Conservation (phyloP, 2,113 vertebrate species). For the Carassius auratus region DNA sequence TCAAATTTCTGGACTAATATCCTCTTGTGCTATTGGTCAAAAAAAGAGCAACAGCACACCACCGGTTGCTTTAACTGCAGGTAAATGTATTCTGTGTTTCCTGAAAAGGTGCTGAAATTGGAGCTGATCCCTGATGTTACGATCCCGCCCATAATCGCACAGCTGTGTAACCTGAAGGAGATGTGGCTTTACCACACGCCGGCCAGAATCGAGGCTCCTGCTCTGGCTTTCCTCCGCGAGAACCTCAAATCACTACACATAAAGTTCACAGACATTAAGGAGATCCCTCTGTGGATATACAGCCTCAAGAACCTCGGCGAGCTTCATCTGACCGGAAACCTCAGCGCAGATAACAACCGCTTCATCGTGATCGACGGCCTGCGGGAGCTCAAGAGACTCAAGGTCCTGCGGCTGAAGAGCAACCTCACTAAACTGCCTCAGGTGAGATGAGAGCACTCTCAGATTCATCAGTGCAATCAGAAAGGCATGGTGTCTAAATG, state of each 20-base stretch:
- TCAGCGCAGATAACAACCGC: slow-evolving; percentile 94
- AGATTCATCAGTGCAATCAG: neutral
- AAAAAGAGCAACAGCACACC: neutral
- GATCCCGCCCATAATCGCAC: slow-evolving; percentile 96
- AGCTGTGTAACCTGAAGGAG: slow-evolving; percentile 90
- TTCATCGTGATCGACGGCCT: slow-evolving; percentile 95
- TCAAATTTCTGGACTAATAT: neutral
- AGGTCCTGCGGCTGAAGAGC: slow-evolving; percentile 93
- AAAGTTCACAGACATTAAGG: slow-evolving; percentile 98
- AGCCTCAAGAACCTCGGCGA: slow-evolving; percentile 94
- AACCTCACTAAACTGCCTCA: slow-evolving; percentile 96
- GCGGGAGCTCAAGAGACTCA: slow-evolving; percentile 91
- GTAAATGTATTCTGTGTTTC: neutral
- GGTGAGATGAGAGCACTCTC: neutral
- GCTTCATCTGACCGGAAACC: slow-evolving; percentile 92
- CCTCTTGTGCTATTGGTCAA: neutral
- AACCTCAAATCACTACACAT: slow-evolving; percentile 93
- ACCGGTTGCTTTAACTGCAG: neutral
- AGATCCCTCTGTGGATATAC: slow-evolving; percentile 98
- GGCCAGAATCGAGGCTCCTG: slow-evolving; percentile 95
- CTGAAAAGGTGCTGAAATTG: slow-evolving; percentile 82
- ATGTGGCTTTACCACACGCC: slow-evolving; percentile 98
- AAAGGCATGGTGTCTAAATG: neutral
- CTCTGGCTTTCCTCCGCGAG: slow-evolving; percentile 91
- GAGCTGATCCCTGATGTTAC: slow-evolving; percentile 96